phyloP scores from a whole-genome alignment of 2,797 vertebrate species.

The Florisuga fusca region DNA sequence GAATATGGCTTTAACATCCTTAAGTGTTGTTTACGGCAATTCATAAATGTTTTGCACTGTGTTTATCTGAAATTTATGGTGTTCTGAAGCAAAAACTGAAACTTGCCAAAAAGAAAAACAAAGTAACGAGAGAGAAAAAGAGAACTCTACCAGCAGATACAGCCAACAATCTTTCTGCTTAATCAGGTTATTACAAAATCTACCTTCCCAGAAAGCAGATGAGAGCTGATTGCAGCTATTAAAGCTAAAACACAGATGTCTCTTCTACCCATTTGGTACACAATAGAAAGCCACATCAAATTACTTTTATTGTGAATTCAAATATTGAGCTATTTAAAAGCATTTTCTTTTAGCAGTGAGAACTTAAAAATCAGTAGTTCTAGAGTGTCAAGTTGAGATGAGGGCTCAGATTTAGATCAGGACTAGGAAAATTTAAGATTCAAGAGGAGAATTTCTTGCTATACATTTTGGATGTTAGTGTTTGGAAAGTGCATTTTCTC shows the following conservation, averaged over 20 bases:
- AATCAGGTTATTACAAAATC: neutral
- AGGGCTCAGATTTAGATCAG: neutral
- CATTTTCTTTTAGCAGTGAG: slow-evolving; percentile 10
- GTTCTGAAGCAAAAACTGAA: neutral
- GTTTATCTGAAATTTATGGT: slow-evolving; percentile 34
- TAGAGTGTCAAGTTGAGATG: neutral
- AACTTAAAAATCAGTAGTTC: neutral
- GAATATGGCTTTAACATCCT: slow-evolving; percentile 16
- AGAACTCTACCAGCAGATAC: neutral
- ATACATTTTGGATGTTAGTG: neutral
- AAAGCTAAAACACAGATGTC: neutral
- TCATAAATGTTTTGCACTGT: neutral
- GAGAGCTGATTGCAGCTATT: neutral
- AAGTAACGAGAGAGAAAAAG: neutral
- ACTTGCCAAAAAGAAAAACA: neutral
- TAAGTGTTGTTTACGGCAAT: slow-evolving; percentile 19
- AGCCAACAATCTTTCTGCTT: neutral
- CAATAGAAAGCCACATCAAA: slow-evolving; percentile 29
- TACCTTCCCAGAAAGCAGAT: neutral
- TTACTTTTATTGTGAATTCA: neutral
- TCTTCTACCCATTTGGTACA: neutral
- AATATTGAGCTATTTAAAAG: slow-evolving; percentile 33
- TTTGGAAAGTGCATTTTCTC: neutral
- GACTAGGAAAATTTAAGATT: neutral
- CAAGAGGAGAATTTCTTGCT: neutral